Conservation (phyloP, 1,140 invertebrate genomes). For the Lasioglossum albipes region DNA sequence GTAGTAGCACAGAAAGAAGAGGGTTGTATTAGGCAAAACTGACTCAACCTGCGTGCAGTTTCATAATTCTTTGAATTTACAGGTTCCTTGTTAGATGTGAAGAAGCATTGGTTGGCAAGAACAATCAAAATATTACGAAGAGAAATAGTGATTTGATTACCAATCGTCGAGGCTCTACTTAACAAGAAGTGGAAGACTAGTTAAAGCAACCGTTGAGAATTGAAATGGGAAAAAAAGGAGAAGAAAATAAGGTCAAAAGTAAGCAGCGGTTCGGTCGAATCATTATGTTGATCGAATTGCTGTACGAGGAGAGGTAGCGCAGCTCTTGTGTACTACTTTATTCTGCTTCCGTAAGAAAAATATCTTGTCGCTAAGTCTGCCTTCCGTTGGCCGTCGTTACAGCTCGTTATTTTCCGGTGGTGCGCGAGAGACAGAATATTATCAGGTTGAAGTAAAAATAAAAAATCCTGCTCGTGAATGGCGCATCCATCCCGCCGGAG, state of each 20-base stretch:
- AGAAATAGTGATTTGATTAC: too few relatives aligned
- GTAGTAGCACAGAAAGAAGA: too few relatives aligned
- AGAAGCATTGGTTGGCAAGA: too few relatives aligned
- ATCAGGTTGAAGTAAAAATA: background rate
- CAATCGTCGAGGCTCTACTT: too few relatives aligned
- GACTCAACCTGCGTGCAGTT: too few relatives aligned
- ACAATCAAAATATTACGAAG: too few relatives aligned
- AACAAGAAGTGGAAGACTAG: too few relatives aligned
- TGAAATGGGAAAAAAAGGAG: background rate
- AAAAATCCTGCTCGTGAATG: background rate
- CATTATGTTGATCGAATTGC: background rate
- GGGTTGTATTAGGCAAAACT: too few relatives aligned
- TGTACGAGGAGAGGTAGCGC: too few relatives aligned
- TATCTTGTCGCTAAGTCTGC: slow-evolving; percentile 1
- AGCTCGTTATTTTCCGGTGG: slow-evolving; percentile 17
- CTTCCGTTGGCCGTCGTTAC: background rate
- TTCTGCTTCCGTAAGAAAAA: slow-evolving; percentile 2
- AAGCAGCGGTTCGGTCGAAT: background rate
- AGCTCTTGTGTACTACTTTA: background rate
- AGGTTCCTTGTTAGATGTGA: too few relatives aligned
- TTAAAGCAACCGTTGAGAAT: background rate
- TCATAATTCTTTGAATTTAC: too few relatives aligned
- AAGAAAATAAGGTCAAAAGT: background rate
- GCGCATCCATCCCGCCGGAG: background rate
- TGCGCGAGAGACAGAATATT: slow-evolving; percentile 12